Evolutionary conservation across 1,140 invertebrate genomes (phyloP).

Genomic region (Campoletis sonorensis): DNA sequence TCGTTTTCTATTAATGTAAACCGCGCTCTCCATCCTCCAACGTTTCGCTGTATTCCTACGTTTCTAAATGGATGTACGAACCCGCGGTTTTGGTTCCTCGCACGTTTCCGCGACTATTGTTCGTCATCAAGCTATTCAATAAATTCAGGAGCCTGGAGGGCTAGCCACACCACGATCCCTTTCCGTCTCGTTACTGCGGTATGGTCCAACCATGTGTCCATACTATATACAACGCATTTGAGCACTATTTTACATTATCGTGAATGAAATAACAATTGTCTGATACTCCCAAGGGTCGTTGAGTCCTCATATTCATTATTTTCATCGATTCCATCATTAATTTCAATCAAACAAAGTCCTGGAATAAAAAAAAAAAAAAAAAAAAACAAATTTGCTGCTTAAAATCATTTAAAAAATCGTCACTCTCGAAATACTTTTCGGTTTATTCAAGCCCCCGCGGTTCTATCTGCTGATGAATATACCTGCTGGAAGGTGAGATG

Average conservation of each 20-base stretch:
- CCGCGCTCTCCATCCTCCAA: neutral
- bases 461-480: neutral
- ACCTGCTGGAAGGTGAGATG: neutral
- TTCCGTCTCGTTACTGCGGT: constrained; percentile 20
- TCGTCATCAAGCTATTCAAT: constrained; percentile 36
- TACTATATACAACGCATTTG: neutral
- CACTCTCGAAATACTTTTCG: too few relatives aligned
- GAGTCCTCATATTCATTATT: neutral
- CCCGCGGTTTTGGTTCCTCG: constrained; percentile 27
- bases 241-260: constrained; percentile 5
- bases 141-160: constrained; percentile 30
- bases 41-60: too few relatives aligned
- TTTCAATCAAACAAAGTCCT: neutral
- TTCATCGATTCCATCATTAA: neutral
- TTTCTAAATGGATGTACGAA: neutral
- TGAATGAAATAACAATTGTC: constrained; percentile 32
- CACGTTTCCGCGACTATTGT: constrained; percentile 35
- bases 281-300: neutral
- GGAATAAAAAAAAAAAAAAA: neutral
- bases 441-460: too few relatives aligned
- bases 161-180: constrained; percentile 9
- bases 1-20: constrained; percentile 34
- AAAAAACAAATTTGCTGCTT: neutral
- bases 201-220: neutral
- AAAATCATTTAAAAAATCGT: too few relatives aligned